A percentile compares a stretch with the other conserved stretches of the same genome.
Conservation (phyloP, 2,888 invertebrate genomes). For the Dynastes hyllus region DNA sequence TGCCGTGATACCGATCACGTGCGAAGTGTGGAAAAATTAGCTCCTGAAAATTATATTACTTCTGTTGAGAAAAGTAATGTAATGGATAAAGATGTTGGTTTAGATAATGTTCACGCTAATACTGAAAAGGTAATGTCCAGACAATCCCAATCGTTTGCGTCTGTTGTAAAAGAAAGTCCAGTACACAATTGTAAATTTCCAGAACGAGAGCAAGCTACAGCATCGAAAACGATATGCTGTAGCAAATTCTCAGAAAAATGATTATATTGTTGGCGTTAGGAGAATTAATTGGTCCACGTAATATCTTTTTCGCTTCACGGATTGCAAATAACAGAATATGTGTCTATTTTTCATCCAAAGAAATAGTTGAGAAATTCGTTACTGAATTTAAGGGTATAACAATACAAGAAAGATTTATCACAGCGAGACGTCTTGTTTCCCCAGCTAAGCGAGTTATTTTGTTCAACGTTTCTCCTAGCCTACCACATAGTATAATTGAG, state of each 20-base stretch:
- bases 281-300: not conserved
- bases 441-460: conserved; percentile 5
- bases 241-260: not conserved
- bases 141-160: not conserved
- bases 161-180: conserved; percentile 10
- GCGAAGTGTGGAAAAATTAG: not conserved
- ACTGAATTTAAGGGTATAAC: not conserved
- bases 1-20: not conserved
- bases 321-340: conserved; percentile 32
- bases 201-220: conserved; percentile 15
- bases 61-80: not conserved
- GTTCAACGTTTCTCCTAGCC: conserved; percentile 15
- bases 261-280: not conserved
- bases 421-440: conserved; percentile 9
- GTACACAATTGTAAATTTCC: not conserved
- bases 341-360: conserved; percentile 29
- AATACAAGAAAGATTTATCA: conserved; percentile 17
- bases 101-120: not conserved
- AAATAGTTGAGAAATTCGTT: not conserved
- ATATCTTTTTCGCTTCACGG: conserved; percentile 15
- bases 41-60: not conserved
- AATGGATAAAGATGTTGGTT: not conserved
- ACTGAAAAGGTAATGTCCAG: not conserved
- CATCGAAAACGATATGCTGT: too few species aligned
- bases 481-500: conserved; percentile 11